Percentiles rank a stretch among this genome's conserved stretches.
phyloP scores from a whole-genome alignment of 2,797 vertebrate genomes.

The Serranus cabrilla region DNA sequence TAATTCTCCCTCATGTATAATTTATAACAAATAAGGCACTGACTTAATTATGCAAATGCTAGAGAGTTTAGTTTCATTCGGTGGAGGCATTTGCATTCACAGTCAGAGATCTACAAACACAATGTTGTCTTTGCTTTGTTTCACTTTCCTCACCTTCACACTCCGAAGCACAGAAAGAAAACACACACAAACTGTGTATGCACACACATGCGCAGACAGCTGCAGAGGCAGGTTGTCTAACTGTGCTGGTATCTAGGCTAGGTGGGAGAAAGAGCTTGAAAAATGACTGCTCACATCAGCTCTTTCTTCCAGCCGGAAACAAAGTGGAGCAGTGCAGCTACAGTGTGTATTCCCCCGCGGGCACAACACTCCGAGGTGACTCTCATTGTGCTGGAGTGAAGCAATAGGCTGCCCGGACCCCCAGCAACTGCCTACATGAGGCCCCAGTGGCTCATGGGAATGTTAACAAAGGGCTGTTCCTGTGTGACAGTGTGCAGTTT shows the following conservation, averaged over 20 bases:
- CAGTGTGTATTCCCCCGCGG: slow-evolving; percentile 11
- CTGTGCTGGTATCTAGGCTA: slow-evolving; percentile 17
- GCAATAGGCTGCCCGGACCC: slow-evolving; percentile 14
- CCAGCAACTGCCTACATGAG: slow-evolving; percentile 10
- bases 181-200: neutral
- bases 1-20: slow-evolving; percentile 48
- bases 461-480: slow-evolving; percentile 12
- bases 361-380: slow-evolving; percentile 42
- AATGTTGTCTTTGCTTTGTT: slow-evolving; percentile 18
- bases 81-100: slow-evolving; percentile 13
- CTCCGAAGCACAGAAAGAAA: slow-evolving; percentile 9
- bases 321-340: slow-evolving; percentile 39
- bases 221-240: slow-evolving; percentile 22
- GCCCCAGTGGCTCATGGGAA: slow-evolving; percentile 38
- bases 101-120: slow-evolving; percentile 7
- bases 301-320: slow-evolving; percentile 46
- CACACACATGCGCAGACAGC: neutral
- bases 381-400: slow-evolving; percentile 21
- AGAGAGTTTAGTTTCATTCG: slow-evolving; percentile 23
- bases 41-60: slow-evolving; percentile 48
- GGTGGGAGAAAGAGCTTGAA: slow-evolving; percentile 2
- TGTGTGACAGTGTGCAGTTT: neutral
- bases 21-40: slow-evolving; percentile 36
- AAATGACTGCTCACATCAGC: slow-evolving; percentile 65
- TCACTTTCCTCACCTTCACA: slow-evolving; percentile 56